Conservation (phyloP, 2,797 vertebrate species). For the Euphonia xanthogaster region DNA sequence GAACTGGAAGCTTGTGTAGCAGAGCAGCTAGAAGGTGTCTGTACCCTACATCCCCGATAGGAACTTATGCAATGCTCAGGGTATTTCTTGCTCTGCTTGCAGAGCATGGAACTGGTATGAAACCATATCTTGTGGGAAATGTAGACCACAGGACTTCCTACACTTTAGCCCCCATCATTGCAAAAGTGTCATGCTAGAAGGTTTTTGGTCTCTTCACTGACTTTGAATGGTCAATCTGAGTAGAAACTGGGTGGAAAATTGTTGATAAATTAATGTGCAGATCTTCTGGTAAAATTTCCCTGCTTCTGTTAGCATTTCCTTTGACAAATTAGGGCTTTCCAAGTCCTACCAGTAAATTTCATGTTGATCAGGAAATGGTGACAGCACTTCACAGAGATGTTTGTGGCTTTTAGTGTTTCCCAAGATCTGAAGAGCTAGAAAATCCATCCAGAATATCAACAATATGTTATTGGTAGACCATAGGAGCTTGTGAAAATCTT, state of each 20-base stretch:
- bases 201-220: background rate
- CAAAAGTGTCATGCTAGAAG: background rate
- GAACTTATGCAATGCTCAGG: background rate
- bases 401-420: background rate
- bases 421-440: background rate
- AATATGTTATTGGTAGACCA: background rate
- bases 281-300: background rate
- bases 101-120: background rate
- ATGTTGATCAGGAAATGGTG: background rate
- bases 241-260: background rate
- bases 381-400: background rate
- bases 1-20: background rate
- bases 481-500: background rate
- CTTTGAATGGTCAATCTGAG: background rate
- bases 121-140: background rate
- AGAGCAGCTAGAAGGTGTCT: background rate
- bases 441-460: background rate
- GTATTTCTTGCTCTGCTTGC: background rate
- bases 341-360: background rate
- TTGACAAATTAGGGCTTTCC: background rate
- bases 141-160: background rate
- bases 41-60: background rate
- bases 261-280: background rate
- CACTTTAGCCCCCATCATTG: background rate
- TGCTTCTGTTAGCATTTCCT: background rate